These are phyloP conservation scores for Cinclus cinclus DNA, from an alignment of 2,113 vertebrate genomes.

Conservation along the genomic window DNA sequence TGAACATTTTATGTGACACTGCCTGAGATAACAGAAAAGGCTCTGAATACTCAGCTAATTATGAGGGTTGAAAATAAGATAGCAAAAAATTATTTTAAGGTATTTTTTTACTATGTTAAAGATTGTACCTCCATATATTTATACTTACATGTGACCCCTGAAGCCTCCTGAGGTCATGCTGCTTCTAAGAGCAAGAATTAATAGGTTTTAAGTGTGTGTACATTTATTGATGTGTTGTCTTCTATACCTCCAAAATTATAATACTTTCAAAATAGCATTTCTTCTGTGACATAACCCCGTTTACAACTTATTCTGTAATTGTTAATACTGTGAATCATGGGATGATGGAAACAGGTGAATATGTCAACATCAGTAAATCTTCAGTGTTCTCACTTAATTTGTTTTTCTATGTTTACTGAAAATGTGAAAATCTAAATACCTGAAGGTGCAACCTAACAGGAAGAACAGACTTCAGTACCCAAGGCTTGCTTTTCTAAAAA, in stretches of 20 bases:
- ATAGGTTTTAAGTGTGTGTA: neutral
- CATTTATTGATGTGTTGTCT: neutral
- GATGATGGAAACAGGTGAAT: neutral
- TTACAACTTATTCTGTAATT: neutral
- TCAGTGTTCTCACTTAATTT: fast-evolving
- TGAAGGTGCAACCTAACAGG: neutral
- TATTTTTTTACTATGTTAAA: neutral
- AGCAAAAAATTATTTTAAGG: neutral
- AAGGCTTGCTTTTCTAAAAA: neutral
- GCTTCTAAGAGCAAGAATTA: neutral
- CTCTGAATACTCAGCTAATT: neutral
- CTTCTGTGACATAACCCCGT: neutral
- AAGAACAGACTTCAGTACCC: neutral
- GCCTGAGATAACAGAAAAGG: neutral
- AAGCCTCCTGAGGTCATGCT: neutral
- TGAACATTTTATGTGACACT: neutral
- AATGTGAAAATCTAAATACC: neutral
- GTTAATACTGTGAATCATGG: neutral
- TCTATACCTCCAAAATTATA: neutral
- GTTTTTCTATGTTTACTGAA: neutral
- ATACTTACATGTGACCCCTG: fast-evolving
- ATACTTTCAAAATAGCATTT: neutral
- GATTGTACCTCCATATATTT: neutral
- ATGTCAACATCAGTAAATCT: neutral
- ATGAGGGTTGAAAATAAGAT: neutral